Evolutionary conservation across 2,888 invertebrate genomes (phyloP), one percentile per base, ranked within the genome.

Genomic region (Himalopsyche anomala): DNA sequence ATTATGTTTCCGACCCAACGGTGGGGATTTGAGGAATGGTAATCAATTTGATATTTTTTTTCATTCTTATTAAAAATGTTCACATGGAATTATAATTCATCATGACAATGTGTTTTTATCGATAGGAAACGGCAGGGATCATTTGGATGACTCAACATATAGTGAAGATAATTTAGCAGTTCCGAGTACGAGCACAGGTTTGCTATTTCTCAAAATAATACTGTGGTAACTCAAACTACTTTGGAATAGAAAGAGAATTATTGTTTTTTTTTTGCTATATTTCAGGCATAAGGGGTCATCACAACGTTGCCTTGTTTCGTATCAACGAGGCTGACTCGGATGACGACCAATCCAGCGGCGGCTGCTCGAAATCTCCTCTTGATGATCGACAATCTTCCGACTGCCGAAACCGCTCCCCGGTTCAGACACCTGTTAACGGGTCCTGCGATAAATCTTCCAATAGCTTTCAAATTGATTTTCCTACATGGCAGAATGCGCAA

Each of bases 101-200:
- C 81, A n/a, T 55, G 17, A 56, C 5, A n/a, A 56, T 56, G 56
- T 5, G 19, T 62, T 62, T 62, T 62, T 62, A n/a, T 56, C 17
- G n/a, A n/a, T 62, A 80, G 87, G 54, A 36, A 84, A 86, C 80
- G 81, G 54, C 54, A 9, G n/a, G 6, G 81, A 42, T 36, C 91
- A 90, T 89, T 90, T 91, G 56, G 90, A 91, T 56, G 91, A 90
- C 87, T 90, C 87, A 0, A 83, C 84, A 5, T 89, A 85, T 80
- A 89, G 90, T 84, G 92, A 93, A 28, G 93, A 93, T 84, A 93
- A 94, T 89, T 90, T 94, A 89, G 94, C 95, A 89, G 92, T 94
- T 88, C 95, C 95, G 17, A 95, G 95, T 90, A 95, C 95, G 80
- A 95, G 95, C 89, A 95, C 95, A 89, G 95, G 95, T 90, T 90